Evolutionary conservation across 2,888 invertebrate species (phyloP).

Genomic region (Allolobophora icterica): DNA sequence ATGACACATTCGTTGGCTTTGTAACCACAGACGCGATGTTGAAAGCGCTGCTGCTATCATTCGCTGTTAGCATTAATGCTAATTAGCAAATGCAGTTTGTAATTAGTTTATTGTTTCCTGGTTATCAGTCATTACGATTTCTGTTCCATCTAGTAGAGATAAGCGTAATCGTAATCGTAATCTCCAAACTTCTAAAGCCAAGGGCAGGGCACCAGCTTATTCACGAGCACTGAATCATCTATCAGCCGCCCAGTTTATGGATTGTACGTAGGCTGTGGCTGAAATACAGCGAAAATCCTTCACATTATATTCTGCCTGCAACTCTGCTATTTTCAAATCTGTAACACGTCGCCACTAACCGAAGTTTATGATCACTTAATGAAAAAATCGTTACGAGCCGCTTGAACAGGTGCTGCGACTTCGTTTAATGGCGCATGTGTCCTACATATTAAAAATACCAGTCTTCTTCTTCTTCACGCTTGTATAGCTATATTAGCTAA

Average conservation of each 20-base stretch:
- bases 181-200: no score
- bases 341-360: background rate
- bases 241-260: background rate
- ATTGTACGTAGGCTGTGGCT: background rate
- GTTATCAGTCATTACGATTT: background rate
- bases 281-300: background rate
- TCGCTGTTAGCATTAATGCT: background rate
- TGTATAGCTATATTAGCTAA: background rate
- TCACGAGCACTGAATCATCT: no score
- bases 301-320: background rate
- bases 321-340: background rate
- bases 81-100: background rate
- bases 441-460: background rate
- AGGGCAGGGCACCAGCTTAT: no score
- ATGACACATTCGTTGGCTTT: background rate
- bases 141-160: no score
- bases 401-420: background rate
- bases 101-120: background rate
- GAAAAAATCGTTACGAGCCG: background rate
- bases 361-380: slow-evolving; percentile 1
- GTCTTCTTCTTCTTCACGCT: no score
- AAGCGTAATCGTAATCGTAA: no score
- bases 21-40: background rate
- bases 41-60: background rate
- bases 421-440: background rate